A percentile compares a stretch with the other conserved stretches of the same genome.
Evolutionary conservation across 2,113 vertebrate genomes (phyloP).

Genomic region (Onychostoma macrolepis): DNA sequence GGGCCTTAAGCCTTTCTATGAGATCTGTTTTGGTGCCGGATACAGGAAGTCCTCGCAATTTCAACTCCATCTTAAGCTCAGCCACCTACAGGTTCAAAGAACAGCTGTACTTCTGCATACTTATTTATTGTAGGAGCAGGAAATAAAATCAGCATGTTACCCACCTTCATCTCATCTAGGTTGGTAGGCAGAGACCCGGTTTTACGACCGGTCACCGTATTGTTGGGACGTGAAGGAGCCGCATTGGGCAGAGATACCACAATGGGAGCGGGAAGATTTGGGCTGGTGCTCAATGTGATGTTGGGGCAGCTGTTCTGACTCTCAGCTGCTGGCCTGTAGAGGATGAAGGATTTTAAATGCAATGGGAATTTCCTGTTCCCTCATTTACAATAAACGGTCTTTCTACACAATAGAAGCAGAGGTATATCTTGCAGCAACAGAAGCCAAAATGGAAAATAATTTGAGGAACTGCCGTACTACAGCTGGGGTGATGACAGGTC

Average conservation of each 20-base stretch:
- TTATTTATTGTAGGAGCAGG: background rate
- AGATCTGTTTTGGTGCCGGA: conserved; percentile 97
- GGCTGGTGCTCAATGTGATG: conserved; percentile 66
- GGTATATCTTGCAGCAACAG: conserved; percentile 54
- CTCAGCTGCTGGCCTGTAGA: conserved; percentile 78
- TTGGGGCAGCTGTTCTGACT: conserved; percentile 77
- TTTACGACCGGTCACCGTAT: conserved; percentile 77
- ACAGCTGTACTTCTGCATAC: conserved; percentile 32
- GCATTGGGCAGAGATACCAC: conserved; percentile 72
- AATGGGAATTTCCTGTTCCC: conserved; percentile 50
- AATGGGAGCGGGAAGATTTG: conserved; percentile 70
- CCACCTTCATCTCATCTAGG: conserved; percentile 96
- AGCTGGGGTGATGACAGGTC: conserved; percentile 24
- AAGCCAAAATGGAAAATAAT: conserved; percentile 51
- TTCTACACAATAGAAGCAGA: conserved; percentile 57
- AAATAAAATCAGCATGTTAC: background rate
- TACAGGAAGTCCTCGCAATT: conserved; percentile 91
- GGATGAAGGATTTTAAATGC: conserved; percentile 29
- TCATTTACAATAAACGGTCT: conserved; percentile 66
- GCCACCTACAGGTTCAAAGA: conserved; percentile 80
- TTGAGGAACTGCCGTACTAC: conserved; percentile 16
- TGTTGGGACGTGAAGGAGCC: conserved; percentile 67
- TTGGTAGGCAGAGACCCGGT: conserved; percentile 87
- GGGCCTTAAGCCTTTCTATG: conserved; percentile 92
- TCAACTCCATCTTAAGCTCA: conserved; percentile 94